A percentile compares a stretch with the other conserved stretches of the same genome.
Evolutionary conservation across 2,888 invertebrate genomes (phyloP).

Genomic region (Chaitophorus viminalis): DNA sequence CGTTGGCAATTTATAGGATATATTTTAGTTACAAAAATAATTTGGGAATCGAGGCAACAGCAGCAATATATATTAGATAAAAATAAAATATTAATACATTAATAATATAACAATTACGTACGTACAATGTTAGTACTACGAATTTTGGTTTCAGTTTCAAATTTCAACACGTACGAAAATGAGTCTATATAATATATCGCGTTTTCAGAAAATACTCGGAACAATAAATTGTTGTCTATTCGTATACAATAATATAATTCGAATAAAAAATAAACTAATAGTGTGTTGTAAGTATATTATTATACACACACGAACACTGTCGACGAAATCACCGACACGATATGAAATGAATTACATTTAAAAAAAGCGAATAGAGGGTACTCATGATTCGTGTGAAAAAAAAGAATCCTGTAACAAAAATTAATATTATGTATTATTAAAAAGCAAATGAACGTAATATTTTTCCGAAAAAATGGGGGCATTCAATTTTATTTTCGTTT

Average conservation of each 20-base stretch:
- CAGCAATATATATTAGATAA: background rate
- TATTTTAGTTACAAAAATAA: background rate
- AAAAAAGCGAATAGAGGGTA: background rate
- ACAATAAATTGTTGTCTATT: background rate
- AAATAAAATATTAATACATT: background rate
- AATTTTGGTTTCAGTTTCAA: background rate
- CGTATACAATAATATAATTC: background rate
- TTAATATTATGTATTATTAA: background rate
- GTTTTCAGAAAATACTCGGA: background rate
- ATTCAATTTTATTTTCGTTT: background rate
- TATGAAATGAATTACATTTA: background rate
- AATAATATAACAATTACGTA: background rate
- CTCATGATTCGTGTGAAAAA: background rate
- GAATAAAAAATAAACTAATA: background rate
- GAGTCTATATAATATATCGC: background rate
- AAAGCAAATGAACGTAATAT: background rate
- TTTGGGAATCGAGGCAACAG: background rate
- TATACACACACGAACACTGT: background rate
- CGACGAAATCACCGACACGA: slow-evolving; percentile 5
- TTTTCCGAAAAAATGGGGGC: background rate
- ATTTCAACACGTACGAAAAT: background rate
- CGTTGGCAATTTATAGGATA: background rate
- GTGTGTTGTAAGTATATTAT: background rate
- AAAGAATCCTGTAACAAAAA: slow-evolving; percentile 5
- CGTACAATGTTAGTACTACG: background rate